A percentile compares a stretch with the other conserved stretches of the same genome.
These are phyloP conservation scores for Phlogophora meticulosa DNA, from an alignment of 2,888 invertebrate species.

Conservation along the genomic window DNA sequence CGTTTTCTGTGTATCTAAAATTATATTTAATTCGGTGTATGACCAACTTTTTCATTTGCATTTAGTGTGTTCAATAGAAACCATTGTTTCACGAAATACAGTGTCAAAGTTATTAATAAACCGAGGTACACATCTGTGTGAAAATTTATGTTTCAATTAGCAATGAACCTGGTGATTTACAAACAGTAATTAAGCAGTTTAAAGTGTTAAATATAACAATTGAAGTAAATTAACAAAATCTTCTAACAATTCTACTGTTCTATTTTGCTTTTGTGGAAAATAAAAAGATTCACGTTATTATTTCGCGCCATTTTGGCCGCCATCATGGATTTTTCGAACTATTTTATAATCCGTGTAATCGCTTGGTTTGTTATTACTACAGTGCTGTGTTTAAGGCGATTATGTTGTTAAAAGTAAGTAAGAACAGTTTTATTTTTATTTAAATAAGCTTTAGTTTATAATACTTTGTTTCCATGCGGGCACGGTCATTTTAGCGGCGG, in stretches of 20 bases:
- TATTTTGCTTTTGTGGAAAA: not conserved
- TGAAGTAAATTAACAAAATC: not conserved
- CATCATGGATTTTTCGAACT: not conserved
- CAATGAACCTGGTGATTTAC: too few species aligned
- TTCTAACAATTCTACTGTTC: not conserved
- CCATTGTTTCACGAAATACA: not conserved
- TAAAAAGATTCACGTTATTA: not conserved
- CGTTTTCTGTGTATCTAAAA: not conserved
- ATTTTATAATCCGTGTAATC: constrained; percentile 4
- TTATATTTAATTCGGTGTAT: not conserved
- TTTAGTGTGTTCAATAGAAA: constrained; percentile 3
- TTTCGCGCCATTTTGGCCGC: not conserved
- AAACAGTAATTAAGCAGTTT: too few species aligned
- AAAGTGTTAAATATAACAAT: too few species aligned
- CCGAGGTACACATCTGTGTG: not conserved
- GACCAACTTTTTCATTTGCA: not conserved
- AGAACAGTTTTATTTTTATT: not conserved
- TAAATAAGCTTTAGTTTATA: not conserved
- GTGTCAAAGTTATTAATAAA: not conserved
- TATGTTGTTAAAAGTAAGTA: constrained; percentile 41
- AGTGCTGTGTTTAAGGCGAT: constrained; percentile 13
- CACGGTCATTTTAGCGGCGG: not conserved
- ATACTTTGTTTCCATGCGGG: not conserved
- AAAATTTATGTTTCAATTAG: not conserved
- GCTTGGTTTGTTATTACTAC: not conserved